phyloP scores from a whole-genome alignment of 2,888 invertebrate species.

The Andricus quercusramuli region DNA sequence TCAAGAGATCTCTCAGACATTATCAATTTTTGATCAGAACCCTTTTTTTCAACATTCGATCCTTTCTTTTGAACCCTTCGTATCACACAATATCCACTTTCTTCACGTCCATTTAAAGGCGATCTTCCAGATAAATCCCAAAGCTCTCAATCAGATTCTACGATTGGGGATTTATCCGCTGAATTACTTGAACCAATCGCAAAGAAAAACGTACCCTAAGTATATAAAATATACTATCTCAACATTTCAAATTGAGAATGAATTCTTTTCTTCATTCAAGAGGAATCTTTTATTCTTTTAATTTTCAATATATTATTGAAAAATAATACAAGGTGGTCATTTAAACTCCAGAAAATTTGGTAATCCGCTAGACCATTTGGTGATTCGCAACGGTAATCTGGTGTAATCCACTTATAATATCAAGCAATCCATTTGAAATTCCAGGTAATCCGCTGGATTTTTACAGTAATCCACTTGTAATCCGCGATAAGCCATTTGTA shows the following conservation, averaged over 20 bases:
- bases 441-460: too few relatives aligned
- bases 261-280: background rate
- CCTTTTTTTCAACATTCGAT: background rate
- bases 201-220: background rate
- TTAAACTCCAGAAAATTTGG: background rate
- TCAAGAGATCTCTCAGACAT: too few relatives aligned
- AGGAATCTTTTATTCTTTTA: background rate
- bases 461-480: too few relatives aligned
- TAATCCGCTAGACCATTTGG: too few relatives aligned
- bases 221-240: background rate
- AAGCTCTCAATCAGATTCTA: constrained; percentile 20
- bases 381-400: too few relatives aligned
- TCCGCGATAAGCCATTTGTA: too few relatives aligned
- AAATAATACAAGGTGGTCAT: background rate
- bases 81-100: background rate
- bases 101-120: background rate
- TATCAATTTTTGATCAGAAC: too few relatives aligned
- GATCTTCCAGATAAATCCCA: background rate
- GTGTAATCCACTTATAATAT: too few relatives aligned
- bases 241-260: background rate
- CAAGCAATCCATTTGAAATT: too few relatives aligned
- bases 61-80: background rate
- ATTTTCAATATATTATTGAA: background rate
- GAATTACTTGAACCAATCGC: background rate
- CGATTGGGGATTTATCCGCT: constrained; percentile 7